phyloP scores from a whole-genome alignment of 2,113 vertebrate species.

The Pantherophis guttatus region DNA sequence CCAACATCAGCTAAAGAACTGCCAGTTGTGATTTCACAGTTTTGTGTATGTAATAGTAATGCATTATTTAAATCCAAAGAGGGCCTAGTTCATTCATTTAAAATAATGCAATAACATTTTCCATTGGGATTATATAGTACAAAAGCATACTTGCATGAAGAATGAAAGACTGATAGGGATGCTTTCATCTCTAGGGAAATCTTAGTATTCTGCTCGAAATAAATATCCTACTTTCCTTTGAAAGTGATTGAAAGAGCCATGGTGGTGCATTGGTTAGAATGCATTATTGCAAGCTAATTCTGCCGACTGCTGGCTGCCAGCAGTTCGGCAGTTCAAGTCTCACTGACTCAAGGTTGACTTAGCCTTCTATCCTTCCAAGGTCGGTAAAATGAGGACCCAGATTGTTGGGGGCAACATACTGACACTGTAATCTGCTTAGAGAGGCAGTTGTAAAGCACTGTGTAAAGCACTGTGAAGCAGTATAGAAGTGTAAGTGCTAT shows the following conservation, averaged over 20 bases:
- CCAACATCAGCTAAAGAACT: neutral
- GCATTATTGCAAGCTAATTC: neutral
- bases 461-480: neutral
- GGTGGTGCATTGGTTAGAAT: neutral
- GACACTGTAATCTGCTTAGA: neutral
- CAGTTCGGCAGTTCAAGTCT: neutral
- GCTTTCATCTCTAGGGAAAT: neutral
- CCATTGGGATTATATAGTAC: neutral
- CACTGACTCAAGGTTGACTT: neutral
- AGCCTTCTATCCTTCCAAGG: neutral
- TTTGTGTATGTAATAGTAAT: neutral
- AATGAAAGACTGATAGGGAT: neutral
- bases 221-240: neutral
- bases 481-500: neutral
- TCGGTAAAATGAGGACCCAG: neutral
- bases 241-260: neutral
- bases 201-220: neutral
- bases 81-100: neutral
- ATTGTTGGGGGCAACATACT: neutral
- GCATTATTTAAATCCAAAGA: neutral
- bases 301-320: neutral
- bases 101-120: neutral
- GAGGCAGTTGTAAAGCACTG: neutral
- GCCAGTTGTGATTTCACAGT: neutral
- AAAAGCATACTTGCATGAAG: neutral